Base-by-base conservation (phyloP, 2,113 vertebrate genomes). In the Cyphomyrus discorhynchus region DNA sequence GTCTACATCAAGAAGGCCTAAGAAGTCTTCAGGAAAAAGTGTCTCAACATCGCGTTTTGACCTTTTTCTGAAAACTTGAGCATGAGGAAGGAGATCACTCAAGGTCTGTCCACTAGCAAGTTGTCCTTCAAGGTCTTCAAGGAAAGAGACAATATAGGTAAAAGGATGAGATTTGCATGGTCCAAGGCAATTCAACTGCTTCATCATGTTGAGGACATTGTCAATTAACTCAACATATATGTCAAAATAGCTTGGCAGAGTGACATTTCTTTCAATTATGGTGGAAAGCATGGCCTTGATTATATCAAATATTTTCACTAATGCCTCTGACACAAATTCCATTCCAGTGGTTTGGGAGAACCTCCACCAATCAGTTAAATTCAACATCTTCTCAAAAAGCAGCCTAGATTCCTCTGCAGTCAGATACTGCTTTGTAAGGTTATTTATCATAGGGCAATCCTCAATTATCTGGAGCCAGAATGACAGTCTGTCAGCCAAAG, bases 1-100 rank as follows among this genome's bases (percentile, higher is more conserved):
- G 93, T 96, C 89, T 0, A 96, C 90, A 35, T 88, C n/a, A 58
- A 95, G 35, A 15, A 96, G 89, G 47, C 95, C 93, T 5, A 94
- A 80, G 91, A 95, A 94, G 92, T 96, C 94, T n/a, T 95, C 92
- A 56, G 95, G 56, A 3, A 93, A 93, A 2, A 92, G 82, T 45
- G 91, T 92, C 2, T 24, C 93, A 89, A 0, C 93, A 91, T 90
- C 88, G 5, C 6, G 77, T 49, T 93, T 87, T 10, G 4, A 1
- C 9, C 13, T 84, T 45, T 90, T 91, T 19, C 13, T 35, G 27
- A 56, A 27, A 13, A 21, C 19, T 1, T 70, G 70, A n/a, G 11
- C 35, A 39, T 11, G 47, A 21, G 50, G 87, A 7, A 90, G 2
- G 35, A 91, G 39, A 46, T 88, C 70, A 42, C n/a, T 5, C 10